Conservation (phyloP, 2,888 invertebrate species). For the Andrena camellia region DNA sequence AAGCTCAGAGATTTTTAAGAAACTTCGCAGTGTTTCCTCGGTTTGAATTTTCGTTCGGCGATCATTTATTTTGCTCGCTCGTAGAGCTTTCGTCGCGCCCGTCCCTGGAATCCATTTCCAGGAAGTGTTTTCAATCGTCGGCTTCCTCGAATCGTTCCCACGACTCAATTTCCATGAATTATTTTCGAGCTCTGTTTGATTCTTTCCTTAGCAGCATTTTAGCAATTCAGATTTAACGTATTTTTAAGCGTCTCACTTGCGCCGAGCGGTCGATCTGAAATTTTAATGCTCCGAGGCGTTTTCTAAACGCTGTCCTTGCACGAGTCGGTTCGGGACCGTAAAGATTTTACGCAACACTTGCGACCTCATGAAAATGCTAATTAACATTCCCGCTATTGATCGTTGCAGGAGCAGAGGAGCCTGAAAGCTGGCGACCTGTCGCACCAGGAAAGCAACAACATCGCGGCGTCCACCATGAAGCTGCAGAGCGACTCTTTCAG, state of each 20-base stretch:
- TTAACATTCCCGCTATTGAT: conserved; percentile 42
- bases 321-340: not conserved
- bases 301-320: not conserved
- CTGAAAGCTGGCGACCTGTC: conserved; percentile 93
- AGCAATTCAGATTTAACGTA: conserved; percentile 7
- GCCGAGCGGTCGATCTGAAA: too few species aligned
- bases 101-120: not conserved
- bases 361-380: not conserved
- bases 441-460: conserved; percentile 94
- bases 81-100: too few species aligned
- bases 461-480: conserved; percentile 93
- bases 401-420: conserved; percentile 92
- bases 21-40: too few species aligned
- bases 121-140: conserved; percentile 18
- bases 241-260: not conserved
- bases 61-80: not conserved
- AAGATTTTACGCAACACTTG: not conserved
- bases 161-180: not conserved
- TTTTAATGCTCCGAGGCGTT: too few species aligned
- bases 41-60: not conserved
- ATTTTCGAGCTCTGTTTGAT: not conserved
- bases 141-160: not conserved
- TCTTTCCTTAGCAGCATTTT: conserved; percentile 1
- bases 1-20: too few species aligned
- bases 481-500: conserved; percentile 94